Percentiles rank a stretch among this genome's conserved stretches.
Evolutionary conservation across 2,113 vertebrate genomes (phyloP).

Genomic region (Gila orcuttii): DNA sequence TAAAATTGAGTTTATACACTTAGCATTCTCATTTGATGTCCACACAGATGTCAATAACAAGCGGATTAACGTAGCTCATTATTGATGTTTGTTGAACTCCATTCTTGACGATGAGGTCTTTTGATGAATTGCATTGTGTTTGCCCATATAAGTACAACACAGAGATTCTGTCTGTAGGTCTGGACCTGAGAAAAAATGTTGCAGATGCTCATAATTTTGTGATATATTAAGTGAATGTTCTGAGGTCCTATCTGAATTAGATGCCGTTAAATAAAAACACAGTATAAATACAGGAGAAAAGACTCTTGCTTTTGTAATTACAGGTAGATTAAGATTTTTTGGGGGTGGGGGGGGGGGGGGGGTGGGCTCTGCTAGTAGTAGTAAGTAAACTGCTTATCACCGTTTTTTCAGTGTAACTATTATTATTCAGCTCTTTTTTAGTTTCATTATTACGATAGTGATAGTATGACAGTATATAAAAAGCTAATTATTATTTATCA

Average conservation of each 20-base stretch:
- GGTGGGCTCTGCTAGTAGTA: not conserved
- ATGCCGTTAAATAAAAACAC: slow-evolving; percentile 56
- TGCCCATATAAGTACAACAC: slow-evolving; percentile 35
- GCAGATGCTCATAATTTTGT: slow-evolving; percentile 56
- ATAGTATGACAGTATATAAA: not conserved
- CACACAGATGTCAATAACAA: slow-evolving; percentile 4
- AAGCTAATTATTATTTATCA: not conserved
- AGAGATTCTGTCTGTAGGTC: slow-evolving; percentile 39
- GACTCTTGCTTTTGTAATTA: slow-evolving; percentile 42
- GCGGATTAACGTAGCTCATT: slow-evolving; percentile 12
- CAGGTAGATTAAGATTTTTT: not conserved
- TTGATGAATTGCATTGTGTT: slow-evolving; percentile 46
- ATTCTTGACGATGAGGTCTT: slow-evolving; percentile 9
- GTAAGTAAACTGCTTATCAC: not conserved
- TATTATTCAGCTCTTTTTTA: not conserved
- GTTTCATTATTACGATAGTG: not conserved
- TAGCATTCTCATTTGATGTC: slow-evolving; percentile 53
- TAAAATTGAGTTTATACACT: slow-evolving; percentile 68
- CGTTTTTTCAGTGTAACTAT: not conserved
- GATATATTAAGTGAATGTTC: slow-evolving; percentile 56
- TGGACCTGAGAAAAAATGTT: slow-evolving; percentile 36
- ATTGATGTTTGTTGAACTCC: slow-evolving; percentile 30
- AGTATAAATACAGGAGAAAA: slow-evolving; percentile 48
- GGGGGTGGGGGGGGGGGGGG: not conserved
- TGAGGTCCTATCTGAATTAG: slow-evolving; percentile 48